Base-by-base conservation (phyloP, 2,113 vertebrate species). In the Dipodomys stephensi region DNA sequence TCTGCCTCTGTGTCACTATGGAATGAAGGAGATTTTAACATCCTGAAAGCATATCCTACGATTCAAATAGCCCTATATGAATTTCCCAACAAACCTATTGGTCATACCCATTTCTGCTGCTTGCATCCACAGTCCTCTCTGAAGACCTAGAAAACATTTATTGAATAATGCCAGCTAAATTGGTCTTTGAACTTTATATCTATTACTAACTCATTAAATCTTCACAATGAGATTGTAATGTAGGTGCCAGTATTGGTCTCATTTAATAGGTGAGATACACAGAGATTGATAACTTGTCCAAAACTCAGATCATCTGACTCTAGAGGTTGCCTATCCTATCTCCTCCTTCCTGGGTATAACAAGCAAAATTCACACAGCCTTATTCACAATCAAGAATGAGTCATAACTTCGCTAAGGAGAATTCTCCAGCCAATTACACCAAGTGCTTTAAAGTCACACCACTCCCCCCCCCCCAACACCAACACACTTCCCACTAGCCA, bases 11-110 rank as follows among this genome's bases (percentile, higher is more conserved):
- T 13, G 19, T 78, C 10, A 30, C 9, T 90, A 39, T 39, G 35
- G 22, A 81, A 62, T 87, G 16, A 46, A 87, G 44, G 68, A 85
- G 7, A 85, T 32, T 85, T 81, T 85, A 35, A 77, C 28, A 77
- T 10, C 71, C 57, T 93, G 32, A 88, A 76, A 83, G 72, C n/a
- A 71, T 9, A 68, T 30, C 23, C 49, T 19, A 13, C 49, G 35
- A 4, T 23, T 62, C 32, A 92, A 92, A 30, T 30, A 96, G 23
- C 12, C 20, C 32, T 87, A 64, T 64, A 64, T 85, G 64, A 90
- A 92, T 72, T 64, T 78, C 46, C 53, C 32, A 69, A 28, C 12
- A 73, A 32, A 46, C 53, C 53, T 27, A 4, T 25, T 28, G 30
- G 35, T 85, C 65, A 76, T 10, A 16, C 15, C 57, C 53, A 77